These are phyloP conservation scores for Trachops cirrhosus DNA, from an alignment of 2,797 vertebrate genomes.

Conservation along the genomic window DNA sequence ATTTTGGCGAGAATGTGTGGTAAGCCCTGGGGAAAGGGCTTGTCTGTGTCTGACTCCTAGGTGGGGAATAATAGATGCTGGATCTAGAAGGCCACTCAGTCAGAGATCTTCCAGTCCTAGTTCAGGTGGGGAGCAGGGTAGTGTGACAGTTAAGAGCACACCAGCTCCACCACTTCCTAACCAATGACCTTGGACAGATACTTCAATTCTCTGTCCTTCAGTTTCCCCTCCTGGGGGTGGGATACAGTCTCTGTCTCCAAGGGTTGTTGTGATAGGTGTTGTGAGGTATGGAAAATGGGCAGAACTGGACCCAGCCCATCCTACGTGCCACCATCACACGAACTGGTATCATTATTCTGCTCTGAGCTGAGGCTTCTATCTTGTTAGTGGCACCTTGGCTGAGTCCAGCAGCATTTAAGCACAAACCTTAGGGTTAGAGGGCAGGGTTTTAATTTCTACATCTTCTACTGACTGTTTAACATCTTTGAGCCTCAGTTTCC, in stretches of 20 bases:
- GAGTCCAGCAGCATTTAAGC: background rate
- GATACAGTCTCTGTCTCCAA: background rate
- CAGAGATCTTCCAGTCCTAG: background rate
- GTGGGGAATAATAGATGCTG: background rate
- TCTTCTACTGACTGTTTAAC: background rate
- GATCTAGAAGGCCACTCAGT: background rate
- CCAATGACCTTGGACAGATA: background rate
- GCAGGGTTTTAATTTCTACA: background rate
- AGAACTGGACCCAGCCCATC: background rate
- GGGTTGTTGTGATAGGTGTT: background rate
- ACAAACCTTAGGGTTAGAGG: background rate
- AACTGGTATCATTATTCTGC: background rate
- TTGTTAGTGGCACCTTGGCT: background rate
- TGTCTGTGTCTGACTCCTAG: background rate
- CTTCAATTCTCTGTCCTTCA: background rate
- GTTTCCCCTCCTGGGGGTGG: background rate
- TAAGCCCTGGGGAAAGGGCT: background rate
- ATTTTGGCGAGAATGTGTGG: background rate
- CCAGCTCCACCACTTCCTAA: background rate
- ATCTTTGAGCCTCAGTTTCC: background rate
- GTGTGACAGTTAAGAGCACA: background rate
- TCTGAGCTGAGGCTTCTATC: background rate
- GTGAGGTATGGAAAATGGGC: background rate
- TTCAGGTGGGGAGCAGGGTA: background rate
- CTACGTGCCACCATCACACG: fast-evolving